Percentiles rank a stretch among this genome's conserved stretches.
Conservation (phyloP, 1,140 invertebrate species). For the Eubasilissa regina region DNA sequence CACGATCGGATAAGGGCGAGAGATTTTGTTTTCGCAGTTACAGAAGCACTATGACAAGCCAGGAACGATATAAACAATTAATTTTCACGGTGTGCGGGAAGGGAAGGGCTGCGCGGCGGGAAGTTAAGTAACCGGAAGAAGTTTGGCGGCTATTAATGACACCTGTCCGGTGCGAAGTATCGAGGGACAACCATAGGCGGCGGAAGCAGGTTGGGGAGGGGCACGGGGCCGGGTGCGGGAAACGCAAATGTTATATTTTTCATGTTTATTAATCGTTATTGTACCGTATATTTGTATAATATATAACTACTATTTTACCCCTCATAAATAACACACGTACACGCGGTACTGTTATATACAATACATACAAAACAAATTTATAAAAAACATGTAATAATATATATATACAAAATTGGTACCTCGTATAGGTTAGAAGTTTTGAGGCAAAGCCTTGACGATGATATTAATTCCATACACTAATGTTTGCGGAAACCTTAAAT, state of each 20-base stretch:
- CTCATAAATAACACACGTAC: too few relatives aligned
- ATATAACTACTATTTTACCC: too few relatives aligned
- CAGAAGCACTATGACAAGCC: conserved; percentile 4
- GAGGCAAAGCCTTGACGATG: too few relatives aligned
- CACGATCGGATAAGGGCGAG: conserved; percentile 29
- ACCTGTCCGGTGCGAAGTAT: conserved; percentile 43
- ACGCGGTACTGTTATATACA: too few relatives aligned
- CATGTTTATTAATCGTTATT: too few relatives aligned
- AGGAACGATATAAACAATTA: conserved; percentile 21
- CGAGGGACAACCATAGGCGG: not conserved
- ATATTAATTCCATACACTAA: too few relatives aligned
- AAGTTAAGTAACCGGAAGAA: conserved; percentile 41
- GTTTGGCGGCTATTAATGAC: conserved; percentile 41
- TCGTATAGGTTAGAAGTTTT: too few relatives aligned
- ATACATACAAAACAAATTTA: too few relatives aligned
- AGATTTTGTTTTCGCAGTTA: conserved; percentile 24
- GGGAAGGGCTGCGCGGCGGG: conserved; percentile 31
- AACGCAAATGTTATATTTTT: not conserved
- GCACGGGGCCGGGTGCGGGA: not conserved
- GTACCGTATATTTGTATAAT: too few relatives aligned
- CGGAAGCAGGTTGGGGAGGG: not conserved
- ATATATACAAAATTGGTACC: too few relatives aligned
- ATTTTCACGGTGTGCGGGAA: conserved; percentile 33
- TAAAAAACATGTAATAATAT: too few relatives aligned
- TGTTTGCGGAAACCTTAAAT: too few relatives aligned